A percentile compares a stretch with the other conserved stretches of the same genome.
These are phyloP conservation scores for Canis aureus DNA, from an alignment of 2,113 vertebrate genomes.

Conservation along the genomic window DNA sequence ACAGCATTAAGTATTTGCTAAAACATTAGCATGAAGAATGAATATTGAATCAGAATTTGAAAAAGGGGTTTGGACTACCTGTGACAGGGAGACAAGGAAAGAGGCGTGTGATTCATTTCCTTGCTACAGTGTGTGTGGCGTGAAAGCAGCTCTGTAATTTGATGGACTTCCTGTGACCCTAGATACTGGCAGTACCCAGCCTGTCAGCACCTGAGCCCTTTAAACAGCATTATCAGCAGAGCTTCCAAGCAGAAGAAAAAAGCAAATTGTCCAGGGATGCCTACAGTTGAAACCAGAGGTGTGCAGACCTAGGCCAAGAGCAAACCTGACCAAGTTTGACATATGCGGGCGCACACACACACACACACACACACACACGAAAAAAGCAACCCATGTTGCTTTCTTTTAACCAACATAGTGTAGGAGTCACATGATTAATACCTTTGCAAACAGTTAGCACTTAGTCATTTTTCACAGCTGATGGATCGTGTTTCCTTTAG, in stretches of 20 bases:
- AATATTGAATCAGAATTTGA: background rate
- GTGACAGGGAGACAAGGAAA: background rate
- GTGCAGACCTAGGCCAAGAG: background rate
- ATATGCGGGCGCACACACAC: background rate
- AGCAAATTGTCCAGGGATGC: background rate
- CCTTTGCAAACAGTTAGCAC: conserved; percentile 5
- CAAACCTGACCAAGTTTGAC: background rate
- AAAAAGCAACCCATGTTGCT: background rate
- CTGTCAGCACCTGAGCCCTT: conserved; percentile 34
- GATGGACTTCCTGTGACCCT: background rate
- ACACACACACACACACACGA: background rate
- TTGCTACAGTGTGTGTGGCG: background rate
- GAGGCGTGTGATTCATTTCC: background rate
- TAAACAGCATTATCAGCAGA: conserved; percentile 18
- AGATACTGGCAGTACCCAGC: background rate
- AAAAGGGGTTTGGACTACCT: background rate
- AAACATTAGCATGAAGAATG: background rate
- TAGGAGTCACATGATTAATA: background rate
- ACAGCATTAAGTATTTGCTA: background rate
- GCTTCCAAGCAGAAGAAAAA: conserved; percentile 26
- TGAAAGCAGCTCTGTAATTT: background rate
- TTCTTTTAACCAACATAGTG: background rate
- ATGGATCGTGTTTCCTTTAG: conserved; percentile 23
- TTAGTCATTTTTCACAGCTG: conserved; percentile 54
- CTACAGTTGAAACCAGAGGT: conserved; percentile 40